phyloP scores from a whole-genome alignment of 2,888 invertebrate species.

The Dione juno region DNA sequence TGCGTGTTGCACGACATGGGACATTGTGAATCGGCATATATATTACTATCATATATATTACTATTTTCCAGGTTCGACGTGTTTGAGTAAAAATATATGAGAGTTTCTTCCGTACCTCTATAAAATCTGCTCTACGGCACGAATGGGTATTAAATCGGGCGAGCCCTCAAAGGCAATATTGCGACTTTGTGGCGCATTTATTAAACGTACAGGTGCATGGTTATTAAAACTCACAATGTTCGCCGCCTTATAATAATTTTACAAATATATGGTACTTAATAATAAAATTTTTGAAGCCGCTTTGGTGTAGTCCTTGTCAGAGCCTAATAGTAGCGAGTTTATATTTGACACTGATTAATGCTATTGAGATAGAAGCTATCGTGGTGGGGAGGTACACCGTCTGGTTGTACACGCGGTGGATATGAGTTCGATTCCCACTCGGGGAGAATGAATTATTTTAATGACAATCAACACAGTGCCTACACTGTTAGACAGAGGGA shows the following conservation, averaged over 20 bases:
- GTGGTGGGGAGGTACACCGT: no score
- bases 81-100: slow-evolving; percentile 1
- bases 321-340: neutral
- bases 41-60: slow-evolving; percentile 1
- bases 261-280: neutral
- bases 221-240: slow-evolving; percentile 51
- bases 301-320: neutral
- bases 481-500: no score
- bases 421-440: no score
- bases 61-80: neutral
- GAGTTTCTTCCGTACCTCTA: slow-evolving; percentile 15
- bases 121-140: slow-evolving; percentile 31
- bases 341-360: neutral
- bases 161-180: slow-evolving; percentile 54
- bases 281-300: neutral
- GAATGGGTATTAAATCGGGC: slow-evolving; percentile 50
- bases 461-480: no score
- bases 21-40: no score
- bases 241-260: slow-evolving; percentile 40
- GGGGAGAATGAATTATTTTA: no score
- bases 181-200: slow-evolving; percentile 54
- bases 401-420: no score
- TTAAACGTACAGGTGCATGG: slow-evolving; percentile 52
- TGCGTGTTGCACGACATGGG: no score
- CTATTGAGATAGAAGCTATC: no score